Evolutionary conservation across 2,113 vertebrate species (phyloP).

Genomic region (Phalacrocorax brasilianus): DNA sequence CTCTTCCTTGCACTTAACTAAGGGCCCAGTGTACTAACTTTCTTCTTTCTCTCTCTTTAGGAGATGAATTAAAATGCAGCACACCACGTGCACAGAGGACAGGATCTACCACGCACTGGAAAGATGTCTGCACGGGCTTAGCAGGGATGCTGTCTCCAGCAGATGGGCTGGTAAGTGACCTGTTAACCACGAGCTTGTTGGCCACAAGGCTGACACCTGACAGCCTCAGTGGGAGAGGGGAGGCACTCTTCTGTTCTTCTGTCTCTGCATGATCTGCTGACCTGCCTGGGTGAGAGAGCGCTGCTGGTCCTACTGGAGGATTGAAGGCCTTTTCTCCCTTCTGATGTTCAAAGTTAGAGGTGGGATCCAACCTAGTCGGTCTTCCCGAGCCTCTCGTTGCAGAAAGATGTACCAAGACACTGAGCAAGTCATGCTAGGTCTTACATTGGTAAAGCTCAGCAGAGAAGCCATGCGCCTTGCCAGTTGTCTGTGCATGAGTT

Average conservation of each 20-base stretch:
- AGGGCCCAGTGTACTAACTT: neutral
- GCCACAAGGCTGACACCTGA: neutral
- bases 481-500: neutral
- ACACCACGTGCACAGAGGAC: conserved; percentile 97
- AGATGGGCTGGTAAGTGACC: conserved; percentile 88
- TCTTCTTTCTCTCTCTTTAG: conserved; percentile 49
- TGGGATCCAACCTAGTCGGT: neutral
- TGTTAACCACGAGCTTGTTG: neutral
- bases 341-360: neutral
- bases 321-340: neutral
- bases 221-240: neutral
- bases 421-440: neutral
- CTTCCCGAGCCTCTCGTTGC: neutral
- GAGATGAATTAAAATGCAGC: conserved; percentile 92
- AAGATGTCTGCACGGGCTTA: conserved; percentile 89
- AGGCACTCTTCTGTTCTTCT: neutral
- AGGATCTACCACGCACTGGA: conserved; percentile 95
- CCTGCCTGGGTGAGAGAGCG: neutral
- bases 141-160: conserved; percentile 73
- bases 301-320: neutral
- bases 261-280: neutral
- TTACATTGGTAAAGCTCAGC: neutral
- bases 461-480: fast-evolving
- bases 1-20: neutral
- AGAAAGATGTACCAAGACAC: neutral